Conservation (phyloP, 2,797 vertebrate species). For the Pantherophis alleghaniensis region DNA sequence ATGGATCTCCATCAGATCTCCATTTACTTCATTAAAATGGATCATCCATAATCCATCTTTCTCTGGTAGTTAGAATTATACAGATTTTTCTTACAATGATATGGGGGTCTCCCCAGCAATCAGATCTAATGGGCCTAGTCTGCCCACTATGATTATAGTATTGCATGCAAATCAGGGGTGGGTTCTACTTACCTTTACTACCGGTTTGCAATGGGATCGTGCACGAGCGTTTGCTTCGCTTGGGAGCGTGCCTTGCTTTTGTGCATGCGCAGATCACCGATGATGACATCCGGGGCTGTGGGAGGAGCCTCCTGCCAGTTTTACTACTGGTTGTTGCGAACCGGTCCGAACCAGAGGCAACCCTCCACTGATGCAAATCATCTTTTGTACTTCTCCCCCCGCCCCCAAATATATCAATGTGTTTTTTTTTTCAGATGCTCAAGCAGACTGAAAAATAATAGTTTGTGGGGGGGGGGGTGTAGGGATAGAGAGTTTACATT, state of each 20-base stretch:
- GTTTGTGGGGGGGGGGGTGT: accelerated
- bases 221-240: no score
- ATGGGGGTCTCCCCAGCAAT: neutral
- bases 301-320: no score
- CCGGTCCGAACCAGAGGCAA: no score
- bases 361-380: neutral
- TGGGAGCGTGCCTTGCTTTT: no score
- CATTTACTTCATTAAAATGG: neutral
- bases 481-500: neutral
- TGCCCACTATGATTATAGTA: neutral
- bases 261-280: no score
- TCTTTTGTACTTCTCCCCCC: neutral
- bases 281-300: no score
- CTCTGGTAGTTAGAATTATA: neutral
- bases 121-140: neutral
- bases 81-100: neutral
- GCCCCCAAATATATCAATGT: neutral
- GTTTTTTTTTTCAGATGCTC: neutral
- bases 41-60: neutral
- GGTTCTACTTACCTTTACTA: no score
- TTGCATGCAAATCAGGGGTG: neutral
- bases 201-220: no score
- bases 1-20: neutral
- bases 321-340: no score
- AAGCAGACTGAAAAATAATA: neutral